phyloP scores from a whole-genome alignment of 1,140 invertebrate genomes.

The Drosophila truncata region DNA sequence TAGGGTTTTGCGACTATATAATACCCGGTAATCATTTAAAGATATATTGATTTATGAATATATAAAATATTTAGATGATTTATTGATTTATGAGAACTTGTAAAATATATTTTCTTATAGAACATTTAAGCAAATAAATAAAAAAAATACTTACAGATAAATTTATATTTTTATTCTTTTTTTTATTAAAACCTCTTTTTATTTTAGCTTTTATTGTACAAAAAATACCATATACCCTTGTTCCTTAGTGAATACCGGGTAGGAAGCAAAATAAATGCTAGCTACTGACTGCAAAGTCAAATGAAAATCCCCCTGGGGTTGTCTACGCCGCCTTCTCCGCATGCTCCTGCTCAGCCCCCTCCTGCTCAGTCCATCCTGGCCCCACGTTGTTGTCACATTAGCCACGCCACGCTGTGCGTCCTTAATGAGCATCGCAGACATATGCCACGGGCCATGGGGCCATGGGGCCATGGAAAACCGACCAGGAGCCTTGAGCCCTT shows the following conservation, averaged over 20 bases:
- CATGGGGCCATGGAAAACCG: conserved; percentile 24
- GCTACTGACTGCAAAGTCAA: conserved; percentile 69
- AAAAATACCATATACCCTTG: not conserved
- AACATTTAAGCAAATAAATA: too few species aligned
- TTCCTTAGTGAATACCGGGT: not conserved
- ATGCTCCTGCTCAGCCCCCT: not conserved
- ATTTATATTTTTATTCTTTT: too few species aligned
- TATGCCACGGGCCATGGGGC: conserved; percentile 59
- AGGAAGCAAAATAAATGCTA: conserved; percentile 34
- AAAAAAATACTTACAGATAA: not conserved
- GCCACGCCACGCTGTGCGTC: conserved; percentile 77
- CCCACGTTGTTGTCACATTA: conserved; percentile 73
- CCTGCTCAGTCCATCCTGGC: conserved; percentile 1
- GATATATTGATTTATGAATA: not conserved
- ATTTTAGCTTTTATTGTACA: not conserved
- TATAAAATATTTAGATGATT: not conserved
- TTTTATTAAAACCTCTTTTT: not conserved
- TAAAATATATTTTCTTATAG: not conserved
- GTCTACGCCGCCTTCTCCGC: conserved; percentile 28
- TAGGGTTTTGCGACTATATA: not conserved
- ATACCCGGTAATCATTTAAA: conserved; percentile 19
- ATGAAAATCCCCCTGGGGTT: conserved; percentile 63
- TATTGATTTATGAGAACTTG: not conserved
- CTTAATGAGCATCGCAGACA: conserved; percentile 80
- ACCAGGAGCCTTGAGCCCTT: conserved; percentile 7